Base-by-base conservation (phyloP, 2,113 vertebrate species). In the Delphinus delphis region DNA sequence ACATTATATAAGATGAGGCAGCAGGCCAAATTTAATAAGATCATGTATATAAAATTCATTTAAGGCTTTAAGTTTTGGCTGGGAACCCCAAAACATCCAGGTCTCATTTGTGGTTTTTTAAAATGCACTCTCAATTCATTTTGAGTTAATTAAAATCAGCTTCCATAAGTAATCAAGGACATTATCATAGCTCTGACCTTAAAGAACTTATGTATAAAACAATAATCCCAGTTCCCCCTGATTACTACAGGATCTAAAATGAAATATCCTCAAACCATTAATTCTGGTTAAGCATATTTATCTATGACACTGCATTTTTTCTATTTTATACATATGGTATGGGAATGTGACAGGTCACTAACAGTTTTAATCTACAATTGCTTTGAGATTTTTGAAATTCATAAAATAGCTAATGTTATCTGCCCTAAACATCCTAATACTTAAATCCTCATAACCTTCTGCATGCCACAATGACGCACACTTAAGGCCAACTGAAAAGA, bases 241-340 rank as follows among this genome's bases (percentile, higher is more conserved):
- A 97, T 89, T 92, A 92, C 90, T 95, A 97, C 9, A 92, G 96
- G 94, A 96, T 95, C 94, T 92, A 84, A 96, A 97, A 98, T 94
- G 89, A 97, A 68, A 81, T 95, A 81, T 85, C 86, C 93, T 20
- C 63, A 98, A 94, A 90, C 65, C 93, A 96, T 94, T 96, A 95
- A 90, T 98, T 98, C 97, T 98, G 98, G 97, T 98, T 98, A 98
- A 53, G 93, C 94, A 77, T 97, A 97, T 96, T 98, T 89, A 97
- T 97, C 95, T 98, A 97, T 95, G 98, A 95, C 90, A 98, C 95
- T 97, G 96, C 87, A 95, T 97, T 97, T 93, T 62, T 55, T 98
- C 90, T 96, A 55, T 87, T 97, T 97, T 97, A 96, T 65, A 71
- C 55, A 90, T 90, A 92, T 36, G 94, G 76, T 92, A 97, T 97